Conservation (phyloP, 1,140 invertebrate genomes). For the Drosophila subpulchrella region DNA sequence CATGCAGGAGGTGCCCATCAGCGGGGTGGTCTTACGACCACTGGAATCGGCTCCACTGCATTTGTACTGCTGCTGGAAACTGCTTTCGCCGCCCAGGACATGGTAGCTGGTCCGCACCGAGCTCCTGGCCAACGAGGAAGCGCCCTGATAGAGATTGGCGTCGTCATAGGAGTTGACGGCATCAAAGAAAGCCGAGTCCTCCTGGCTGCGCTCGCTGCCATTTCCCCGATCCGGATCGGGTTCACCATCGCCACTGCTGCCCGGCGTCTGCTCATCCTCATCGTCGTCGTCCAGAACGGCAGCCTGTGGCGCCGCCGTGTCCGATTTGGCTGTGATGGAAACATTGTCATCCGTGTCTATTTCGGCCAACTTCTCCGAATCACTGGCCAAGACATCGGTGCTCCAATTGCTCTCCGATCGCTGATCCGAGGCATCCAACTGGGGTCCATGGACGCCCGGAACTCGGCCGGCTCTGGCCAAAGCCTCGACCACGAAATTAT, state of each 20-base stretch:
- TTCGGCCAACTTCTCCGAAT: conserved; percentile 96
- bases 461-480: conserved; percentile 48
- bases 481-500: conserved; percentile 74
- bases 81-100: conserved; percentile 68
- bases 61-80: conserved; percentile 82
- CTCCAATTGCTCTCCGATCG: conserved; percentile 98
- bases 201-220: conserved; percentile 77
- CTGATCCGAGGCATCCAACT: conserved; percentile 93
- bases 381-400: conserved; percentile 97
- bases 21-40: conserved; percentile 65
- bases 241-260: conserved; percentile 57
- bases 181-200: conserved; percentile 79
- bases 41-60: conserved; percentile 67
- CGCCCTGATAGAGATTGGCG: conserved; percentile 59
- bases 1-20: conserved; percentile 74
- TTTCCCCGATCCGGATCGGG: conserved; percentile 46
- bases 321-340: conserved; percentile 90
- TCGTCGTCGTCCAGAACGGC: conserved; percentile 48
- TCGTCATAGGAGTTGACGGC: conserved; percentile 78
- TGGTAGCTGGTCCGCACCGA: conserved; percentile 81
- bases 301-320: conserved; percentile 84
- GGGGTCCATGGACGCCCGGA: conserved; percentile 15
- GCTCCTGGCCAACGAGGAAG: conserved; percentile 76
- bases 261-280: conserved; percentile 59
- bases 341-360: conserved; percentile 92